phyloP scores from a whole-genome alignment of 2,113 vertebrate genomes.

The Cavia aperea region DNA sequence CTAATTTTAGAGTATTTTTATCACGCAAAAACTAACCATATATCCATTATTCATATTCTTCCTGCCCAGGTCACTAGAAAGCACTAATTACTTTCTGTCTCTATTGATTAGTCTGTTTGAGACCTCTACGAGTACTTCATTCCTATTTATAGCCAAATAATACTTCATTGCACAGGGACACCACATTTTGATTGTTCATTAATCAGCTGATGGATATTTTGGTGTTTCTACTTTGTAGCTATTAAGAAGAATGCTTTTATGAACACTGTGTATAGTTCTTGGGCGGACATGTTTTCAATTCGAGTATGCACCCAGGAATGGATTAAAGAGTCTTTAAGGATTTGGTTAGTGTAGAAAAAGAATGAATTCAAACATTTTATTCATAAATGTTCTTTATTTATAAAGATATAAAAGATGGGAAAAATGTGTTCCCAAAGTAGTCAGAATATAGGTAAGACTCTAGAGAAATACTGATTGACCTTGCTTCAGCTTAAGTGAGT shows the following conservation, averaged over 20 bases:
- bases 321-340: neutral
- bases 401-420: neutral
- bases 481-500: conserved; percentile 5
- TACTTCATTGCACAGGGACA: neutral
- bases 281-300: neutral
- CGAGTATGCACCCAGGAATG: neutral
- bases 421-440: conserved; percentile 22
- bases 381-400: no score
- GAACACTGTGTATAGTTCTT: neutral
- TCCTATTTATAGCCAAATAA: neutral
- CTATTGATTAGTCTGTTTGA: neutral
- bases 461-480: conserved; percentile 21
- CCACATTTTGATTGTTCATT: neutral
- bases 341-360: neutral
- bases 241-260: neutral
- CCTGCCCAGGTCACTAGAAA: neutral
- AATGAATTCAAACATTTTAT: conserved; percentile 28
- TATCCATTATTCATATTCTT: neutral
- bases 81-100: neutral
- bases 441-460: neutral
- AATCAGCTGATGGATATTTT: neutral
- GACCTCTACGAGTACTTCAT: neutral
- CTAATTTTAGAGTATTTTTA: neutral
- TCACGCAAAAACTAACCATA: neutral
- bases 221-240: neutral